phyloP scores from a whole-genome alignment of 2,113 vertebrate species.

The Glareola pratincola region DNA sequence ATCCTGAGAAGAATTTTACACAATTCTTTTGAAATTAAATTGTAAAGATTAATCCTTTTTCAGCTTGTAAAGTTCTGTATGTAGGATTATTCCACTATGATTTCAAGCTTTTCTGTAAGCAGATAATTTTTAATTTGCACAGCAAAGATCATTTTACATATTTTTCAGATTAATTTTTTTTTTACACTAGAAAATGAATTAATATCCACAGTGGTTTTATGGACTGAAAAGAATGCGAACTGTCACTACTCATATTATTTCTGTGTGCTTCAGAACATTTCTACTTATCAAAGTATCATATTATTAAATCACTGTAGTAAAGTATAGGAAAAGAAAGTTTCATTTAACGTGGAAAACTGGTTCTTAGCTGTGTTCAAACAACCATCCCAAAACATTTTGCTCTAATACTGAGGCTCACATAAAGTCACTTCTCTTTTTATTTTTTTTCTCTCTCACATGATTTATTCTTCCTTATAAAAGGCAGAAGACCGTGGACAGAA shows the following conservation, averaged over 20 bases:
- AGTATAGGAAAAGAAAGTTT: background rate
- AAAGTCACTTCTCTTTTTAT: background rate
- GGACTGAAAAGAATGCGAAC: background rate
- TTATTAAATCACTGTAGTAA: background rate
- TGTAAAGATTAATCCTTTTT: background rate
- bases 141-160: background rate
- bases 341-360: background rate
- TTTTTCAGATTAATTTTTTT: background rate
- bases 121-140: background rate
- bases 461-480: slow-evolving; percentile 19
- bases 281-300: background rate
- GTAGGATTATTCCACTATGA: background rate
- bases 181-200: background rate
- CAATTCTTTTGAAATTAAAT: background rate
- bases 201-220: background rate
- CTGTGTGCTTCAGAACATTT: background rate
- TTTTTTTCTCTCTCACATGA: background rate
- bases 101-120: background rate
- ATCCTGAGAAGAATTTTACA: background rate
- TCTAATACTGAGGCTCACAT: slow-evolving; percentile 4
- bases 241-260: background rate
- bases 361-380: background rate
- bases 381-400: background rate
- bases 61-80: background rate
- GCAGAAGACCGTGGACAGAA: background rate